phyloP scores from a whole-genome alignment of 2,888 invertebrate genomes.

The Branchellion lobata region DNA sequence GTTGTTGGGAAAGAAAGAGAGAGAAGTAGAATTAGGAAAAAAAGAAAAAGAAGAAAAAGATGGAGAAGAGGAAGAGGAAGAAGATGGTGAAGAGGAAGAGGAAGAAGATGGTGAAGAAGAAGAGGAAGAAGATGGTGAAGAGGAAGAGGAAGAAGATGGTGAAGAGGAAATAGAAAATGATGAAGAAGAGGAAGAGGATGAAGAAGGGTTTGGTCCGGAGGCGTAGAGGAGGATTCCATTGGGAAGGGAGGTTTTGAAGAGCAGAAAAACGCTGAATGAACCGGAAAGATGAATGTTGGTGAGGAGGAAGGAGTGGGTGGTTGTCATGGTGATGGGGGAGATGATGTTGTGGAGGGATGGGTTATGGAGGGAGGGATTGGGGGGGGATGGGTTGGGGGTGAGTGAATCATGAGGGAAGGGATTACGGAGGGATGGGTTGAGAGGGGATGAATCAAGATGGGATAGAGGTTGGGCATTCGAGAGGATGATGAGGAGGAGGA shows the following conservation, averaged over 20 bases:
- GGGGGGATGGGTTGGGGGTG: background rate
- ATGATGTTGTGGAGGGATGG: background rate
- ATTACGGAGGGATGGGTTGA: too few relatives aligned
- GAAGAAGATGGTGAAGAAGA: too few relatives aligned
- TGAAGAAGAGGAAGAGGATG: background rate
- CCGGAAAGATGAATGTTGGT: constrained; percentile 54
- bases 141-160: background rate
- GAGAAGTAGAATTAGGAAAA: too few relatives aligned
- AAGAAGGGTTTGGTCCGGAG: constrained; percentile 5
- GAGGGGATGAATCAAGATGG: background rate
- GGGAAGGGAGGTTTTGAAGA: constrained; percentile 50
- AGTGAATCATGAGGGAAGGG: too few relatives aligned
- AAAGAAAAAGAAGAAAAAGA: background rate
- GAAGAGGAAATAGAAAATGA: background rate
- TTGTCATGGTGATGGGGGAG: background rate
- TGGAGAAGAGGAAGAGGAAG: too few relatives aligned
- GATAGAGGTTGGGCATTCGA: background rate
- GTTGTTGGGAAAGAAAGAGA: too few relatives aligned
- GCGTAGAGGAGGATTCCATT: constrained; percentile 47
- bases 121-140: too few relatives aligned
- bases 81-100: too few relatives aligned
- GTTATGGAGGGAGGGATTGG: background rate
- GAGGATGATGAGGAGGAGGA: too few relatives aligned
- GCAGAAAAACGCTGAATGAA: constrained; percentile 70
- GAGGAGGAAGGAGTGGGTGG: background rate